Base-by-base conservation (phyloP, 2,797 vertebrate species). In the Phylloscopus collybita region DNA sequence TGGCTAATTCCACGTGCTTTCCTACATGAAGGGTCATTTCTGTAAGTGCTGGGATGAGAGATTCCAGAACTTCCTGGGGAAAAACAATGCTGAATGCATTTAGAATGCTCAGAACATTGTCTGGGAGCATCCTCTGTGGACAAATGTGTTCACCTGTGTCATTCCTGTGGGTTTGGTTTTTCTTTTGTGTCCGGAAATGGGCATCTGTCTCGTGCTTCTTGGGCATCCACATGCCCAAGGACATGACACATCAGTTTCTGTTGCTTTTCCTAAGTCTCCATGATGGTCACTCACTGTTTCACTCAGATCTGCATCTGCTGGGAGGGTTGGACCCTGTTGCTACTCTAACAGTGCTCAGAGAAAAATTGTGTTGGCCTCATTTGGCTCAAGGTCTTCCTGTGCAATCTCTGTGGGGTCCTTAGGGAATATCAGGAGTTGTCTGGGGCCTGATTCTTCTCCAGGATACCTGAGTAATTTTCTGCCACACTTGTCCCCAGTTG, bases 161-260 rank as follows among this genome's bases (percentile, higher is more conserved):
- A n/a, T 72, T 44, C 42, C 38, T 72, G 17, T 56, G 42, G 51
- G 13, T 2, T 54, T 56, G 12, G 38, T 40, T 40, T 40, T 40
- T 40, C 23, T 56, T 49, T 26, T 49, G 32, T 19, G 17, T 49
- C 32, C 10, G 23, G 32, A 34, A 72, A 57, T 11, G 23, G 29
- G 17, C 29, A 34, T 7, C 0, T 0, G 14, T 56, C 8, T 40
- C 4, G 0, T 25, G 8, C 9, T 57, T 45, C 34, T 73, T 6
- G 2, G n/a, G n/a, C n/a, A n/a, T 12, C 60, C 15, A 6, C 14
- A 6, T 38, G 42, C 32, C 17, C 30, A 25, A 18, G 13, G 16
- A 26, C 20, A 12, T 22, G 34, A 22, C 30, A 7, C 9, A 13
- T 10, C 6, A n/a, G 67, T 88, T 61, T 27, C 5, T 16, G 21